phyloP scores from a whole-genome alignment of 2,113 vertebrate species.

The Harpagus bidentatus region DNA sequence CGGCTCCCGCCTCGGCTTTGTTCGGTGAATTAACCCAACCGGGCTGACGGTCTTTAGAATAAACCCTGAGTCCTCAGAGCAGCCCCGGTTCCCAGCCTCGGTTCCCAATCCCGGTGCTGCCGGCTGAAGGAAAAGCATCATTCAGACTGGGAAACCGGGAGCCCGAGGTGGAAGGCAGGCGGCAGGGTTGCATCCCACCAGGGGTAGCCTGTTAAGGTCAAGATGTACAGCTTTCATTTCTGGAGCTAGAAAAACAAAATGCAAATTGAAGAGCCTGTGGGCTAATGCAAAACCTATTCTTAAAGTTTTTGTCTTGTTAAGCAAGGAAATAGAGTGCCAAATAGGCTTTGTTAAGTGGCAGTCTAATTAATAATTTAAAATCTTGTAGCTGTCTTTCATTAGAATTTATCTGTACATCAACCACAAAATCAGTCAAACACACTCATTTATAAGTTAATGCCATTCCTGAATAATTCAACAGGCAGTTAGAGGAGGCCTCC shows the following conservation, averaged over 20 bases:
- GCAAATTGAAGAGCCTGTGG: constrained; percentile 73
- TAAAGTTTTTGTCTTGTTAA: constrained; percentile 84
- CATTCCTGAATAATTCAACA: constrained; percentile 79
- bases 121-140: constrained; percentile 16
- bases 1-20: neutral
- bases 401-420: constrained; percentile 86
- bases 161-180: constrained; percentile 14
- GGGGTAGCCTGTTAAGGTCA: constrained; percentile 63
- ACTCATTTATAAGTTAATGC: constrained; percentile 84
- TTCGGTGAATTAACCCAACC: neutral
- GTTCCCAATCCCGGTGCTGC: neutral
- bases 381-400: constrained; percentile 84
- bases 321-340: constrained; percentile 80
- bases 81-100: neutral
- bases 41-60: neutral
- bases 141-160: neutral
- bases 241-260: constrained; percentile 71
- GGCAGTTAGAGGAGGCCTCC: constrained; percentile 72
- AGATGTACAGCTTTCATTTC: constrained; percentile 69
- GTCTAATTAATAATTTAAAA: constrained; percentile 84
- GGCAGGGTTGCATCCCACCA: constrained; percentile 24
- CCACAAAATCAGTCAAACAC: constrained; percentile 85
- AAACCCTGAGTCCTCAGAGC: neutral
- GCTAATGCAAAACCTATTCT: constrained; percentile 64
- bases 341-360: constrained; percentile 84